A percentile compares a stretch with the other conserved stretches of the same genome.
phyloP scores from a whole-genome alignment of 1,140 invertebrate genomes.

The Orius laevigatus region DNA sequence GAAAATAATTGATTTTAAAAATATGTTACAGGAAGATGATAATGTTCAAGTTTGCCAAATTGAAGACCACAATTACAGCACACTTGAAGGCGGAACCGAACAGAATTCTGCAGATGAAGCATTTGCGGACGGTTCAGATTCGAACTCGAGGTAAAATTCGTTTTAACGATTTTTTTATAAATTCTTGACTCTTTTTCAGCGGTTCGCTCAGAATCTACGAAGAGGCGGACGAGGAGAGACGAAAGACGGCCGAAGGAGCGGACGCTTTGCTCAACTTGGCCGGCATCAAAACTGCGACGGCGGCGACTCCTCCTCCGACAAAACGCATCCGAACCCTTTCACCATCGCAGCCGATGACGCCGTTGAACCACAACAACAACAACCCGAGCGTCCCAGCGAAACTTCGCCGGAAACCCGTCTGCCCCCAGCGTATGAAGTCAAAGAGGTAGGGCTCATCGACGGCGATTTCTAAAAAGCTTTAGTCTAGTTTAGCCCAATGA shows the following conservation, averaged over 20 bases:
- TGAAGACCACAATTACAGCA: constrained; percentile 62
- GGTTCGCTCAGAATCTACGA: constrained; percentile 10
- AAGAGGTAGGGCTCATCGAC: constrained; percentile 11
- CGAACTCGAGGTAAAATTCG: constrained; percentile 18
- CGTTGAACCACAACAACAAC: not conserved
- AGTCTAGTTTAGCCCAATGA: too few species aligned
- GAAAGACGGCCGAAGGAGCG: constrained; percentile 54
- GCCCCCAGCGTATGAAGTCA: constrained; percentile 9
- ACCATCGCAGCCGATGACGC: not conserved
- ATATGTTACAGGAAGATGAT: constrained; percentile 6
- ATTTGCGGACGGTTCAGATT: constrained; percentile 23
- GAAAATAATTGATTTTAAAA: not conserved
- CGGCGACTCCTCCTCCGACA: not conserved
- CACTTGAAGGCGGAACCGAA: constrained; percentile 25
- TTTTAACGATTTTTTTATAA: not conserved
- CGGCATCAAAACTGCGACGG: constrained; percentile 31
- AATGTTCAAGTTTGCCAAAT: constrained; percentile 25
- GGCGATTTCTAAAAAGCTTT: too few species aligned
- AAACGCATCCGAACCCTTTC: not conserved
- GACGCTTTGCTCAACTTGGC: constrained; percentile 60
- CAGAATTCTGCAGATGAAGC: constrained; percentile 24
- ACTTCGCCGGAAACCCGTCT: constrained; percentile 9
- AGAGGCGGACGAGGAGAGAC: constrained; percentile 39
- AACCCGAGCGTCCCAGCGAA: not conserved
- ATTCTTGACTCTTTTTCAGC: constrained; percentile 20